phyloP scores from a whole-genome alignment of 2,797 vertebrate species.

The Hydrolagus colliei region DNA sequence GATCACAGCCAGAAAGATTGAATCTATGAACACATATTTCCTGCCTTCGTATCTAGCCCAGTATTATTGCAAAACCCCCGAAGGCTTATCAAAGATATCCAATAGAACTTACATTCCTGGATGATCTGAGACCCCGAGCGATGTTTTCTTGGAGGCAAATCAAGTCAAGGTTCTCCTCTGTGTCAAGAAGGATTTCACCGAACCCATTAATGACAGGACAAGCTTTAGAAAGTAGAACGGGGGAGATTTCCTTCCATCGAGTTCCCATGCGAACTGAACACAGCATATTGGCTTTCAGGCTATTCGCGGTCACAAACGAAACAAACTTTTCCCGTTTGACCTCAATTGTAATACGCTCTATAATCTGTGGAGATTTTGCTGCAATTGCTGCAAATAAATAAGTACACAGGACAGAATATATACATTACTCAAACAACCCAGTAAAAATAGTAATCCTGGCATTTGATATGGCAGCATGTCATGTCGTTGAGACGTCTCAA shows the following conservation, averaged over 20 bases:
- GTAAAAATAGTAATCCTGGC: background rate
- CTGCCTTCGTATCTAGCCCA: background rate
- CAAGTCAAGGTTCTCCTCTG: background rate
- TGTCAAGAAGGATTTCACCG: background rate
- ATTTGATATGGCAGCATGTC: background rate
- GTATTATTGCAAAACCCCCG: background rate
- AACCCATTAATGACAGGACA: conserved; percentile 8
- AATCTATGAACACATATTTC: background rate
- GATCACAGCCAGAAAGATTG: background rate
- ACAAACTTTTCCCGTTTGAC: background rate
- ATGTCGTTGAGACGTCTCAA: background rate
- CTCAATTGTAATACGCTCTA: background rate
- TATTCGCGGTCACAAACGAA: conserved; percentile 1
- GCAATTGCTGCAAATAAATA: background rate
- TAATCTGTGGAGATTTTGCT: background rate
- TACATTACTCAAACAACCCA: background rate
- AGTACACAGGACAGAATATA: background rate
- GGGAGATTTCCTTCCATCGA: background rate
- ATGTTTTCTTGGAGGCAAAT: conserved; percentile 10
- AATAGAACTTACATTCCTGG: background rate
- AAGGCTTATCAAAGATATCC: background rate
- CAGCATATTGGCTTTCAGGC: background rate
- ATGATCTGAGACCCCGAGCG: background rate
- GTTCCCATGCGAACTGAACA: conserved; percentile 12
- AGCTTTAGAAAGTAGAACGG: background rate